Percentiles rank a stretch among this genome's conserved stretches.
phyloP scores from a whole-genome alignment of 2,888 invertebrate genomes.

The Drosophila neoperkinsi region DNA sequence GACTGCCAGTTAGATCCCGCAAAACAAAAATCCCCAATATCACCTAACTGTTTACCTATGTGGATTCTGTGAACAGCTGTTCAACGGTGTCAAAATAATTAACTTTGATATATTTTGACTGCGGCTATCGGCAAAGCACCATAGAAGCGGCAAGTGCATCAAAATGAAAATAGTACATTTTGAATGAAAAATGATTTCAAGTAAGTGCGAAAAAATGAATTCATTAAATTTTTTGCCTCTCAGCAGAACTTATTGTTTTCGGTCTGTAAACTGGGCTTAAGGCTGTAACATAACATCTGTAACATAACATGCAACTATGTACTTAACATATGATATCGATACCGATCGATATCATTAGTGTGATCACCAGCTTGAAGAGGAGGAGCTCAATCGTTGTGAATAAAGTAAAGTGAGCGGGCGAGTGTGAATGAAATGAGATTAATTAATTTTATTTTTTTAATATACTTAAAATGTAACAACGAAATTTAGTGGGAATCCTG shows the following conservation, averaged over 20 bases:
- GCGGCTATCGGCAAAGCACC: no score
- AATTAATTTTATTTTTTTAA: not conserved
- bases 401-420: accelerated
- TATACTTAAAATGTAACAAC: not conserved
- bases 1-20: no score
- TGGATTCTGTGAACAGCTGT: not conserved
- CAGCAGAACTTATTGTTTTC: no score
- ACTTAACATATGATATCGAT: not conserved
- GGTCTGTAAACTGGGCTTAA: not conserved
- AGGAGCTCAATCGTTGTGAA: not conserved
- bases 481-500: not conserved
- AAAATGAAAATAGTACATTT: not conserved
- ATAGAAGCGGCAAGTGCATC: not conserved
- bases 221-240: not conserved
- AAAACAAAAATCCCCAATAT: not conserved
- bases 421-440: not conserved
- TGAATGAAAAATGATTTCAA: not conserved
- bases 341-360: not conserved
- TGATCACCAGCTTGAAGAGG: not conserved
- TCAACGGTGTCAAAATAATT: not conserved
- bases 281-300: not conserved
- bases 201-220: not conserved
- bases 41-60: not conserved
- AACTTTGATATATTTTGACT: not conserved
- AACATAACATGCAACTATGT: not conserved